Conservation (phyloP, 2,113 vertebrate species). For the Podiceps cristatus region DNA sequence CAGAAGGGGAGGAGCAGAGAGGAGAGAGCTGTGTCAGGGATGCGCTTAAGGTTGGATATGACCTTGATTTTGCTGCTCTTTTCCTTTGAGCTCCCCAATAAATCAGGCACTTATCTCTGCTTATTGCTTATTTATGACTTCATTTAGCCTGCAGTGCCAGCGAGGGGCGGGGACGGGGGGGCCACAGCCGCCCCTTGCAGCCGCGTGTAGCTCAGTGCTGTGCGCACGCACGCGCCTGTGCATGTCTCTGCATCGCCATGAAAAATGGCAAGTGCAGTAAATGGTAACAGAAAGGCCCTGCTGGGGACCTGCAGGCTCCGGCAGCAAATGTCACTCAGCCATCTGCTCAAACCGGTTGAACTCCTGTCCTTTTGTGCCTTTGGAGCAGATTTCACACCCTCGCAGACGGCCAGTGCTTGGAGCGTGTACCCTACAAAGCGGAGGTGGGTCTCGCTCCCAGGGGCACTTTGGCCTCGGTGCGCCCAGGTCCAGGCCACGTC, state of each 20-base stretch:
- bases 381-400: fast-evolving
- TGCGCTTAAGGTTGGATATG: background rate
- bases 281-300: background rate
- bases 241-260: background rate
- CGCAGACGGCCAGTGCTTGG: fast-evolving
- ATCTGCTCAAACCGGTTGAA: background rate
- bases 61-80: slow-evolving; percentile 36
- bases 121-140: slow-evolving; percentile 48
- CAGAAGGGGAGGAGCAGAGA: background rate
- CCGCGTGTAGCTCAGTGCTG: background rate
- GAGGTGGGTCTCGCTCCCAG: fast-evolving
- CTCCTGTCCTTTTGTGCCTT: fast-evolving
- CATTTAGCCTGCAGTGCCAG: background rate
- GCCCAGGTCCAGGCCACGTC: fast-evolving
- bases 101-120: slow-evolving; percentile 50
- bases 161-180: background rate
- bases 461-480: fast-evolving
- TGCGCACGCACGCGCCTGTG: background rate
- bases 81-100: slow-evolving; percentile 15
- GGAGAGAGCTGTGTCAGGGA: background rate
- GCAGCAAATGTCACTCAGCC: background rate
- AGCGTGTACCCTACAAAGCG: fast-evolving
- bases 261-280: background rate
- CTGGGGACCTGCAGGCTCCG: background rate
- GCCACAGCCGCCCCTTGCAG: background rate